Evolutionary conservation across 2,888 invertebrate species (phyloP).

Genomic region (Microctonus hyperodae): DNA sequence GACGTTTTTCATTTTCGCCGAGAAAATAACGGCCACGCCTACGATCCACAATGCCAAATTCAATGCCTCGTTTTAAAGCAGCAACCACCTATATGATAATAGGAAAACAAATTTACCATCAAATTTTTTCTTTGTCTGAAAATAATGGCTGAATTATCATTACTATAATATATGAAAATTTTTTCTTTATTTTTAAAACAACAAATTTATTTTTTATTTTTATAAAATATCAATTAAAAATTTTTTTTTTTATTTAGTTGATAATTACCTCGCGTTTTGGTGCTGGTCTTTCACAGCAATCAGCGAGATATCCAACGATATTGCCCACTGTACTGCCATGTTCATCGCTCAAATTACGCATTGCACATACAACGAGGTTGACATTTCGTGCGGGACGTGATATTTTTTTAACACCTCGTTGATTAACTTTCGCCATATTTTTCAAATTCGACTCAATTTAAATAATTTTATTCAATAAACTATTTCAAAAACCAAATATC

Average conservation of each 20-base stretch:
- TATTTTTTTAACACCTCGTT: slow-evolving; percentile 27
- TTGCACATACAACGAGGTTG: slow-evolving; percentile 41
- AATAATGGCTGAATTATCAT: no score
- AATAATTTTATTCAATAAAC: background rate
- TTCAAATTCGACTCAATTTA: background rate
- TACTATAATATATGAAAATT: no score
- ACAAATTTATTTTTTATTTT: no score
- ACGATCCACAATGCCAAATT: slow-evolving; percentile 46
- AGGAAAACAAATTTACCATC: background rate
- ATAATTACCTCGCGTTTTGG: slow-evolving; percentile 46
- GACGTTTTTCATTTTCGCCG: slow-evolving; percentile 23
- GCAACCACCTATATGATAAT: slow-evolving; percentile 37
- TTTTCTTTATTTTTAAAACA: no score
- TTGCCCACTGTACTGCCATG: slow-evolving; percentile 45
- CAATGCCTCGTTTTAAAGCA: slow-evolving; percentile 45
- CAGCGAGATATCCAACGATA: slow-evolving; percentile 44
- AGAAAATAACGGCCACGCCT: slow-evolving; percentile 43
- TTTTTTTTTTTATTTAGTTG: background rate
- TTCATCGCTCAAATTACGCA: slow-evolving; percentile 41
- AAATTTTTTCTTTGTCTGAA: no score
- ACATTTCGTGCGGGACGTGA: slow-evolving; percentile 38
- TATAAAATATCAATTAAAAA: background rate
- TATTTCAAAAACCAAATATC: background rate
- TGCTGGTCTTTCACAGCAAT: slow-evolving; percentile 36
- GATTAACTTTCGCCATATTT: slow-evolving; percentile 30